Evolutionary conservation across 2,888 invertebrate genomes (phyloP).

Genomic region (Catocala nupta): DNA sequence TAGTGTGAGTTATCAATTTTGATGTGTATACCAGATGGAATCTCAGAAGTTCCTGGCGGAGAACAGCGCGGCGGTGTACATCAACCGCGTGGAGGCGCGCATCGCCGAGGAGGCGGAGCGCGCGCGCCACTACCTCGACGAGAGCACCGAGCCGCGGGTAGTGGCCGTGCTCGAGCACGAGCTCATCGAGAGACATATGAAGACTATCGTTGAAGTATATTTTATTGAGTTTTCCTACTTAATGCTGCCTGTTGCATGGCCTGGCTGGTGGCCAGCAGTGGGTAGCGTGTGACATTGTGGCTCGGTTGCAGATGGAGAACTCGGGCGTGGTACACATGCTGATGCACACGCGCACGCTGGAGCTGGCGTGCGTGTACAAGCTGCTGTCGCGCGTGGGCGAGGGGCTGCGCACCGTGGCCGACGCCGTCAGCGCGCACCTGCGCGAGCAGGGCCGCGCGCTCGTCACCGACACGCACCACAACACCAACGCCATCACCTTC

Average conservation of each 20-base stretch:
- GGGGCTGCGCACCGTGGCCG: constrained; percentile 98
- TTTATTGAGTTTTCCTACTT: no score
- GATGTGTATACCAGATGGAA: constrained; percentile 89
- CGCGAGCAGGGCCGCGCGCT: constrained; percentile 98
- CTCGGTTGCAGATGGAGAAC: constrained; percentile 95
- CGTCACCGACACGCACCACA: constrained; percentile 96
- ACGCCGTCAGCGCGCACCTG: constrained; percentile 97
- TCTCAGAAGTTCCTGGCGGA: constrained; percentile 99
- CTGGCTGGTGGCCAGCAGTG: no score
- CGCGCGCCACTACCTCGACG: constrained; percentile 98
- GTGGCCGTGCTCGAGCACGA: constrained; percentile 99
- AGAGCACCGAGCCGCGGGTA: constrained; percentile 98
- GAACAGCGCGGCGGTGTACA: constrained; percentile 99
- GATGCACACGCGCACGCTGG: constrained; percentile 98
- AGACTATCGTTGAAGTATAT: constrained; percentile 88
- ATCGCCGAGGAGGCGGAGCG: constrained; percentile 99
- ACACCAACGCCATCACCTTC: constrained; percentile 96
- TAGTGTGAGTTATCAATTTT: neutral
- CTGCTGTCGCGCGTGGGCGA: constrained; percentile 96
- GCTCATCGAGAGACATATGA: constrained; percentile 99
- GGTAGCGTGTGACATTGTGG: neutral
- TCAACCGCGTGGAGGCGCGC: constrained; percentile 98
- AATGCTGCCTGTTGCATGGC: no score
- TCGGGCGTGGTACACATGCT: constrained; percentile 99
- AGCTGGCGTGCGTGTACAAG: constrained; percentile 99